phyloP scores from a whole-genome alignment of 2,888 invertebrate genomes.

The Odontomyia ornata region DNA sequence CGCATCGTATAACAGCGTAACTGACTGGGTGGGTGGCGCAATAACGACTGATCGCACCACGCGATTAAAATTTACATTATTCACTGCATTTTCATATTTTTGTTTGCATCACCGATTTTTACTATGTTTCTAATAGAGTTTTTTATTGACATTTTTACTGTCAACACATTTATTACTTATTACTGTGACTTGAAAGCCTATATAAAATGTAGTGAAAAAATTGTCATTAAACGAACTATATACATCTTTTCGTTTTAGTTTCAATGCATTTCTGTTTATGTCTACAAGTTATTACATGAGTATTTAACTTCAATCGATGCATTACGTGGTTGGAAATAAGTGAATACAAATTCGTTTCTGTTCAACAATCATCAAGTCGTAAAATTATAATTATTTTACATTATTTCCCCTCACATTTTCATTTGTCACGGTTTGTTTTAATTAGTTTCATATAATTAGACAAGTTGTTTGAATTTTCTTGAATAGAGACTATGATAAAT shows the following conservation, averaged over 20 bases:
- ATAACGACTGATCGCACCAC: neutral
- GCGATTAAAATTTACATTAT: neutral
- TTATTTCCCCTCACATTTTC: neutral
- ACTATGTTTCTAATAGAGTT: constrained; percentile 19
- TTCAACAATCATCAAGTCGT: constrained; percentile 15
- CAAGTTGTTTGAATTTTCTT: too few species aligned
- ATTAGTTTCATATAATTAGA: too few species aligned
- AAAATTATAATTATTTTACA: constrained; percentile 23
- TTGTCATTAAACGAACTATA: neutral
- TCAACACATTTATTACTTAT: constrained; percentile 18
- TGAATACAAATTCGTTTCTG: constrained; percentile 28
- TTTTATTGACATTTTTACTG: constrained; percentile 18
- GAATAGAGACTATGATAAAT: too few species aligned
- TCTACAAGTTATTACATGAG: constrained; percentile 17
- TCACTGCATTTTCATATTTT: neutral
- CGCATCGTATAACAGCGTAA: neutral
- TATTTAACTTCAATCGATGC: constrained; percentile 10
- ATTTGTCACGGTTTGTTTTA: too few species aligned
- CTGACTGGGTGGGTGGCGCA: constrained; percentile 5
- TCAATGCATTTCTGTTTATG: constrained; percentile 1
- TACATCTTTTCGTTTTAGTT: constrained; percentile 19
- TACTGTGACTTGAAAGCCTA: neutral
- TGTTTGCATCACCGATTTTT: neutral
- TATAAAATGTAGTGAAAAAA: neutral
- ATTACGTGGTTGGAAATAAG: constrained; percentile 37